Base-by-base conservation (phyloP, 2,888 invertebrate species). In the Agrochola lychnidis region DNA sequence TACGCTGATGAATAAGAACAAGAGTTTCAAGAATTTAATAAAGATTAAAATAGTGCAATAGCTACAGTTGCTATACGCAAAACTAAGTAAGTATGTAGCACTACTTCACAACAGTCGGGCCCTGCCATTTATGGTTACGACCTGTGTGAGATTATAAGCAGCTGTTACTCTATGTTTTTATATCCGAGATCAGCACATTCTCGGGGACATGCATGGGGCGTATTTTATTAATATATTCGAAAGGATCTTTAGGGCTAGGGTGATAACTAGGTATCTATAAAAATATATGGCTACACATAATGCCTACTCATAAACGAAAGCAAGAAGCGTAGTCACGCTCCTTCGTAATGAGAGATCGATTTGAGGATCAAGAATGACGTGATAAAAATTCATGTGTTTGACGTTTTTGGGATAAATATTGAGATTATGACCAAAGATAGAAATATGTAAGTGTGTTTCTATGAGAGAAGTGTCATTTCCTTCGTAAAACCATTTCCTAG, bases 141-240 rank as follows among this genome's bases (percentile, higher is more conserved):
- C 56, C 69, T 79, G 73, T 70, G 76, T 70, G 73, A 86, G 86
- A 84, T 84, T 84, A 84, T 71, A 84, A 83, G 63, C 84, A 84
- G 80, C 86, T 84, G 84, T 86, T 76, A 76, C 86, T 76, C 56
- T 79, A 79, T 83, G 79, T 83, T 84, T 83, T 86, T 86, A 83
- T 83, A 76, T 62, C 76, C 81, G 70, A 69, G 76, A 86, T 83
- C 84, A 83, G 86, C 84, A 79, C 64, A 83, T 76, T 83, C n/a
- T 79, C 70, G 59, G 87, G 61, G 62, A 86, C 79, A 79, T 70
- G 71, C 70, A 66, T 69, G 76, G 86, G 84, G 84, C 69, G 81
- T 72, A 71, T 74, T 83, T 78, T 83, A 83, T 78, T 83, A 83
- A 83, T 83, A 83, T 86, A 86, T 72, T 72, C 69, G 79, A 78